Conservation (phyloP, 2,888 invertebrate genomes). For the Cephus sareptanus region DNA sequence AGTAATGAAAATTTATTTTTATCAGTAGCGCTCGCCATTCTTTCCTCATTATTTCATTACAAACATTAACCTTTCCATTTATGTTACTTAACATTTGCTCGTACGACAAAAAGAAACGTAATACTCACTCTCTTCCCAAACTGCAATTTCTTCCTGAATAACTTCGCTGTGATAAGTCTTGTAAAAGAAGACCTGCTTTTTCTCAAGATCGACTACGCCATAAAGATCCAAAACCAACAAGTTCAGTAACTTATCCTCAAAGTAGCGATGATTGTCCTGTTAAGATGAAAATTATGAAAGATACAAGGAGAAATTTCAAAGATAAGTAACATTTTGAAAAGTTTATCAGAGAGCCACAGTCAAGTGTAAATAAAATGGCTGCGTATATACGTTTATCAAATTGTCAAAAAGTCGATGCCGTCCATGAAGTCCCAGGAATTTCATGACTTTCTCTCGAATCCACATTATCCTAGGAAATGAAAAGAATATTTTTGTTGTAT, state of each 20-base stretch:
- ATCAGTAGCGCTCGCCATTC: background rate
- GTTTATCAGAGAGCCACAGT: background rate
- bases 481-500: conserved; percentile 14
- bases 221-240: conserved; percentile 70
- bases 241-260: conserved; percentile 68
- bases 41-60: background rate
- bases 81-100: background rate
- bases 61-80: too few species aligned
- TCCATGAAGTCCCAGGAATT: conserved; percentile 68
- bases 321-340: background rate
- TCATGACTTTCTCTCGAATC: conserved; percentile 75
- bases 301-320: conserved; percentile 8
- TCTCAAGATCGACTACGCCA: conserved; percentile 67
- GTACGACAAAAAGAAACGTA: background rate
- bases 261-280: conserved; percentile 67
- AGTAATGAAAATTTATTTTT: background rate
- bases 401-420: conserved; percentile 51
- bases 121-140: conserved; percentile 78
- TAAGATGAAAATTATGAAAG: conserved; percentile 8
- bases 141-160: conserved; percentile 79
- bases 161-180: conserved; percentile 79
- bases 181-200: conserved; percentile 74
- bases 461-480: conserved; percentile 74
- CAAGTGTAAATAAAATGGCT: conserved; percentile 3
- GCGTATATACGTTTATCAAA: conserved; percentile 48